Evolutionary conservation across 2,888 invertebrate species (phyloP), one percentile per base, ranked within the genome.

Genomic region (Pantelozetes paolii): DNA sequence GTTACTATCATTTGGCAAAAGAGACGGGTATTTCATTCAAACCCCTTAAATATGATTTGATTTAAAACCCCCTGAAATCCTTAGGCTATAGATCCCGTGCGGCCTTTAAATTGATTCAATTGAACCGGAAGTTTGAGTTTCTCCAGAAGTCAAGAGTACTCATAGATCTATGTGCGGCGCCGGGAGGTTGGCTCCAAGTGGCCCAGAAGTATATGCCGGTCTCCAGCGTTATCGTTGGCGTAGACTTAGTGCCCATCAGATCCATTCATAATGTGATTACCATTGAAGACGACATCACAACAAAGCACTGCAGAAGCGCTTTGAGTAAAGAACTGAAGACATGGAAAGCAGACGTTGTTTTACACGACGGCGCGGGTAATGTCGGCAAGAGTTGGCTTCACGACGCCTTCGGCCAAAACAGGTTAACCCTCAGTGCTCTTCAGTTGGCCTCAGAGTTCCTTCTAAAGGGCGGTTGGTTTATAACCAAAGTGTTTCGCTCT

Each of bases 181-280:
- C 99, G 0, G 98, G 98, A 81, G 97, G 97, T 79, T 98, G 99
- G 98, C 92, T 98, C 90, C 99, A 86, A 80, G 98, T 99, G 72
- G 98, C 97, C 69, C 90, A 91, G 80, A 91, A 99, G 82, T 93
- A 95, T 82, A 97, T 98, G 94, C 98, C 99, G 0, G 87, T 96
- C 0, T 95, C 96, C 6, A 94, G 94, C 81, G 86, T 97, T 73
- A 92, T 98, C 18, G 28, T 77, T 86, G 86, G 97, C 73, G 91
- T 99, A 42, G 99, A 99, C 86, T 86, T 99, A 81, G 96, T 90
- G 79, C 94, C 97, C 0, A 99, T 99, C 77, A 90, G 89, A 80
- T 85, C 91, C 0, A 90, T 99, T 71, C 89, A 91, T 0, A 95
- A 95, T 26, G 94, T 94, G 79, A 92, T 94, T 71, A 88, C 90